Base-by-base conservation (phyloP, 2,888 invertebrate genomes). In the Drosophila paramelanica region DNA sequence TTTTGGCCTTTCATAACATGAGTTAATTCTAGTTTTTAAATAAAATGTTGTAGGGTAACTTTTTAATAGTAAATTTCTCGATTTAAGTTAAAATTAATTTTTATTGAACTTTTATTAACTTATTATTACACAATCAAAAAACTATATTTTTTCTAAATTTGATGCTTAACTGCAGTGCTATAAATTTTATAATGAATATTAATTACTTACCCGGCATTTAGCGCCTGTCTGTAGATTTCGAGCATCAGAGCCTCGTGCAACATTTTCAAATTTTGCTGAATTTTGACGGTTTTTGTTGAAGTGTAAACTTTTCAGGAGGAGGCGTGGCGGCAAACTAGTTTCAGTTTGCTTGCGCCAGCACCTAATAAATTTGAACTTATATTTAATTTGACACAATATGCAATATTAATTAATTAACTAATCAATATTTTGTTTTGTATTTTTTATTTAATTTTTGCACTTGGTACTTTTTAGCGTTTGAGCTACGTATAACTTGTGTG, bases 141-240 rank as follows among this genome's bases (percentile, higher is more conserved):
- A 20, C 20, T 20, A 20, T 3, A 2, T 3, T 20, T 2, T 20
- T 20, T 3, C 23, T 23, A 23, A 23, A 4, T 23, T 3, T 4
- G 2, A 23, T 23, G 13, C 33, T 13, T 4, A 33, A 33, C 33
- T 33, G 3, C 1, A 33, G 1, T 23, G 6, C 33, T n/a, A 17
- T 31, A 33, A 14, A 23, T 33, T 43, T 8, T 10, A 33, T 8
- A 10, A 23, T 14, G 2, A 13, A 7, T 27, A 20, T 14, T 49
- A 0, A 10, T 8, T 59, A 78, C 91, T 91, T 89, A 91, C 91
- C 91, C 92, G 81, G 91, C 91, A 83, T 91, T 91, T 36, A 91
- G 82, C 79, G 91, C 91, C 89, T 91, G 91, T 87, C 91, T 91
- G 90, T 91, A 91, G 78, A 91, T 92, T 80, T 91, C 91, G 69